Conservation (phyloP, 2,888 invertebrate species). For the Leptarthrus brevirostris region DNA sequence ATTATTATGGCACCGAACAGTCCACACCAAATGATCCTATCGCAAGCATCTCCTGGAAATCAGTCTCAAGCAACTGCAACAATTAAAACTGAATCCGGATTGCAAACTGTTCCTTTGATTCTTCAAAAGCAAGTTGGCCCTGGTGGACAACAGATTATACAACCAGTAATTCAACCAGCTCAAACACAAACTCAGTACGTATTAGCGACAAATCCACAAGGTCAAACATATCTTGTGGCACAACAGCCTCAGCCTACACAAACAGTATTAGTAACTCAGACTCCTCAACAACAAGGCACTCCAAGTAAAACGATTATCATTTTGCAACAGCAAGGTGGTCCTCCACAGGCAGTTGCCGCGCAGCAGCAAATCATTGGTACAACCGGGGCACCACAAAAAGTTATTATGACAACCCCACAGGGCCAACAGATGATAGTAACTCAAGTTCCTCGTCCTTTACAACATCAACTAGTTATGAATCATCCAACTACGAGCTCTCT, state of each 20-base stretch:
- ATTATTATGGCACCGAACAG: slow-evolving; percentile 62
- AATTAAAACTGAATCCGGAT: slow-evolving; percentile 65
- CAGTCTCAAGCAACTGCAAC: slow-evolving; percentile 62
- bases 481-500: slow-evolving; percentile 56
- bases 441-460: slow-evolving; percentile 66
- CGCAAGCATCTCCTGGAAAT: not conserved
- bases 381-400: slow-evolving; percentile 67
- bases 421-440: slow-evolving; percentile 76
- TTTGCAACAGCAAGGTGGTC: slow-evolving; percentile 69
- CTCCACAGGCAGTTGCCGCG: slow-evolving; percentile 59
- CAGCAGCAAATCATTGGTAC: slow-evolving; percentile 62
- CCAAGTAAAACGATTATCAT: slow-evolving; percentile 78
- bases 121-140: slow-evolving; percentile 60
- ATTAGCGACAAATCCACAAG: slow-evolving; percentile 68
- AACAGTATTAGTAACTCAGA: slow-evolving; percentile 75
- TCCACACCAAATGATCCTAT: slow-evolving; percentile 51
- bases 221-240: slow-evolving; percentile 75
- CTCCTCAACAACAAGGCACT: slow-evolving; percentile 75
- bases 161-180: slow-evolving; percentile 64
- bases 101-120: slow-evolving; percentile 66
- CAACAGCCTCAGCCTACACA: slow-evolving; percentile 71
- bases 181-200: slow-evolving; percentile 66
- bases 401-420: slow-evolving; percentile 74
- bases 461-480: slow-evolving; percentile 59
- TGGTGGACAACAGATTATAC: slow-evolving; percentile 58